Base-by-base conservation (phyloP, 2,113 vertebrate genomes). In the Platichthys flesus region DNA sequence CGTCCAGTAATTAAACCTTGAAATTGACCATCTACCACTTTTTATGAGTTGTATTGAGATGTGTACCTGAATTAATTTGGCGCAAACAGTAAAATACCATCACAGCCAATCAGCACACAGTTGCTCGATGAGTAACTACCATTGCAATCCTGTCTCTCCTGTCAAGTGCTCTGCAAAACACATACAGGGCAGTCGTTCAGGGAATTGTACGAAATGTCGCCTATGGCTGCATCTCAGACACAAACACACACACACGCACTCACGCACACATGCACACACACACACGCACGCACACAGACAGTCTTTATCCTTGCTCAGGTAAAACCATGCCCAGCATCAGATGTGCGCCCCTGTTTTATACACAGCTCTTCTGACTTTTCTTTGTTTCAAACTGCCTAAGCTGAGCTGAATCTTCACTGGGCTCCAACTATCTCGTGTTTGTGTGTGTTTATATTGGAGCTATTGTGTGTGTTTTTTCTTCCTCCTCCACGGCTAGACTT, bases 191-290 rank as follows among this genome's bases (percentile, higher is more conserved):
- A 78, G 72, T 61, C 66, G 49, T 78, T 83, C 88, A 68, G 76
- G 84, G 88, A 78, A 83, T 79, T 82, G 69, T 82, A 88, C 72
- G 88, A 92, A 91, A 93, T 91, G 90, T 91, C 89, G 89, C 86
- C 89, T 77, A 76, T 74, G 85, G 85, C 79, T 90, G 85, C 77
- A 58, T 85, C 76, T 82, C 82, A 74, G 60, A 83, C 62, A 82
- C 56, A 61, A 72, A 28, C 66, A 71, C 65, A 75, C 65, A 75
- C 56, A 76, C 61, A 73, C 31, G 20, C 65, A 78, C 63, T 31
- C 56, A 76, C 61, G 67, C 31, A 21, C 56, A 59, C 74, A 28
- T 62, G 65, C 65, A 78, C 64, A 47, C 56, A 73, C 61, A 14
- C 35, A 37, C 62, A 28, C 55, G 76, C 31, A 21, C 37, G 49